Evolutionary conservation across 2,888 invertebrate species (phyloP).

Genomic region (Diabrotica balteata): DNA sequence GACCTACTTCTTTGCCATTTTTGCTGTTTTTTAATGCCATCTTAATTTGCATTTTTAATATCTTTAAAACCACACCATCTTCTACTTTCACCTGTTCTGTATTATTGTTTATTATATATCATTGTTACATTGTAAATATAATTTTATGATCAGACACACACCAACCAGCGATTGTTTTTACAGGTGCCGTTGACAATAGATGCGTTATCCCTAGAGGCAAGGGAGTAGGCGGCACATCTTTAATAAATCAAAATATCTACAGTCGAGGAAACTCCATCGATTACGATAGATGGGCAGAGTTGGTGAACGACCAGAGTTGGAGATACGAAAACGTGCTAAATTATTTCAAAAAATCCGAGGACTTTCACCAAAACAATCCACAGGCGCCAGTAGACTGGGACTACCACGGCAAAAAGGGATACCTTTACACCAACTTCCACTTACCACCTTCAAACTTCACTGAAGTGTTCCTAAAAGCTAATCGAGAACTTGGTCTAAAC

Average conservation of each 20-base stretch:
- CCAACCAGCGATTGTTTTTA: slow-evolving; percentile 12
- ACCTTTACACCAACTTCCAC: slow-evolving; percentile 16
- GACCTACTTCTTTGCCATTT: no score
- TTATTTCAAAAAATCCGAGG: slow-evolving; percentile 50
- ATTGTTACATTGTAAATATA: not conserved
- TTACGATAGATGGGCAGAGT: slow-evolving; percentile 60
- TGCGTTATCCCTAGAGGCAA: slow-evolving; percentile 60
- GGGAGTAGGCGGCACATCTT: slow-evolving; percentile 62
- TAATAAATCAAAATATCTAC: slow-evolving; percentile 63
- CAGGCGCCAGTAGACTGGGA: slow-evolving; percentile 18
- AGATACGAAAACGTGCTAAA: slow-evolving; percentile 67
- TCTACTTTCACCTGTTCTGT: not conserved
- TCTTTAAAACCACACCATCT: no score
- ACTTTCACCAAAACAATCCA: slow-evolving; percentile 23
- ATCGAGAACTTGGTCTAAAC: slow-evolving; percentile 71
- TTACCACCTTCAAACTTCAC: slow-evolving; percentile 14
- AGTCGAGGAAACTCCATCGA: slow-evolving; percentile 60
- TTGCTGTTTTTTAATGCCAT: no score
- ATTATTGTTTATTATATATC: not conserved
- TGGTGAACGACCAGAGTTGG: slow-evolving; percentile 55
- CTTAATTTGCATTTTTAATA: no score
- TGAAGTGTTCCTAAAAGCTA: slow-evolving; percentile 18
- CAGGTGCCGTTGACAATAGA: slow-evolving; percentile 29
- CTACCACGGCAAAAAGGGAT: slow-evolving; percentile 28
- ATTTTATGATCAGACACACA: not conserved